Evolutionary conservation across 2,113 vertebrate species (phyloP).

Genomic region (Brachypteracias leptosomus): DNA sequence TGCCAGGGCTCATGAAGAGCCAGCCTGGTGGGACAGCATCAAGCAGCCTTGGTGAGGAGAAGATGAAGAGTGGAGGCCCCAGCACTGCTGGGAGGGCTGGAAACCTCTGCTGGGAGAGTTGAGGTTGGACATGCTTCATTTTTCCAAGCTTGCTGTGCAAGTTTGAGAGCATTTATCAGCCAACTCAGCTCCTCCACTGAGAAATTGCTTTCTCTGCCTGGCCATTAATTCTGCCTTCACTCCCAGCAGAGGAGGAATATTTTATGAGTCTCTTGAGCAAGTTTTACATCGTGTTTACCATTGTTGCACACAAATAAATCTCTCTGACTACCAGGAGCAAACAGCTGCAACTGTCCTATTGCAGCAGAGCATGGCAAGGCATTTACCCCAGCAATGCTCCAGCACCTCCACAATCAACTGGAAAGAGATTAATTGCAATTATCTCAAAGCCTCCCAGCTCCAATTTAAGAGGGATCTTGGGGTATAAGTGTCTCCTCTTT

Average conservation of each 20-base stretch:
- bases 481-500: not conserved
- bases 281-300: constrained; percentile 1
- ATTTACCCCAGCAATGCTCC: constrained; percentile 27
- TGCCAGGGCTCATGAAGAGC: no score
- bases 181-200: not conserved
- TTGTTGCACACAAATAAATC: constrained; percentile 33
- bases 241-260: not conserved
- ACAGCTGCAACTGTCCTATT: constrained; percentile 33
- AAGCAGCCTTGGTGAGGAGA: not conserved
- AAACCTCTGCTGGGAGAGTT: no score
- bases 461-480: not conserved
- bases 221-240: not conserved
- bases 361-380: not conserved
- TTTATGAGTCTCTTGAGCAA: not conserved
- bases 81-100: no score
- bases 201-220: not conserved
- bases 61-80: no score
- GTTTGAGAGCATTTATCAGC: not conserved
- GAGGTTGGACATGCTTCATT: no score
- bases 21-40: no score
- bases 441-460: constrained; percentile 24
- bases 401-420: not conserved
- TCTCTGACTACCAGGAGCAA: constrained; percentile 28
- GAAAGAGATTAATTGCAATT: constrained; percentile 13
- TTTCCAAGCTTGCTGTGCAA: not conserved